phyloP scores from a whole-genome alignment of 2,113 vertebrate genomes.

The Anoura caudifer region DNA sequence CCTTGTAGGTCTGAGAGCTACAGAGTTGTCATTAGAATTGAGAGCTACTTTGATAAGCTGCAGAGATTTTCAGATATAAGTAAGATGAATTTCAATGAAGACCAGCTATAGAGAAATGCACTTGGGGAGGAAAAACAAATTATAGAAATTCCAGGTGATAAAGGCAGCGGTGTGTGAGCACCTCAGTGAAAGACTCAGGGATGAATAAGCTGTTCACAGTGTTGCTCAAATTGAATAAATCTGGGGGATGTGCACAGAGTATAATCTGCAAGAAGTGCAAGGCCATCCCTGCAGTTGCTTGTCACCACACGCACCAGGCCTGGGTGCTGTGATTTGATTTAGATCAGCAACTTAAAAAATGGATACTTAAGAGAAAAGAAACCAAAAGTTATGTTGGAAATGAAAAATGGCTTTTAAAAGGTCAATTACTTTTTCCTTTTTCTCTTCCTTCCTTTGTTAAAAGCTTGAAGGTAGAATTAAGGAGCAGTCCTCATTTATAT shows the following conservation, averaged over 20 bases:
- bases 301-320: neutral
- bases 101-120: neutral
- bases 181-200: neutral
- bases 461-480: neutral
- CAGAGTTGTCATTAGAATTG: neutral
- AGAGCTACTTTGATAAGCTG: neutral
- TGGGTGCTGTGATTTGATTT: neutral
- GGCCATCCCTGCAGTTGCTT: neutral
- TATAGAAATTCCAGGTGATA: neutral
- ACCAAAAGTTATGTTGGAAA: neutral
- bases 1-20: neutral
- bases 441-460: neutral
- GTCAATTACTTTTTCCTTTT: neutral
- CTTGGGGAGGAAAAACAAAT: neutral
- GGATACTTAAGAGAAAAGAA: neutral
- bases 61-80: slow-evolving; percentile 39
- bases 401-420: neutral
- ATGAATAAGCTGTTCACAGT: neutral
- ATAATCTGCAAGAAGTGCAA: neutral
- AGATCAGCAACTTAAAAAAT: slow-evolving; percentile 10
- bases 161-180: neutral
- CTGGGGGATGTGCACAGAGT: neutral
- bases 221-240: neutral
- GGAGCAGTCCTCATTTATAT: neutral
- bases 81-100: slow-evolving; percentile 39